phyloP scores from a whole-genome alignment of 2,888 invertebrate genomes.

The Merodon equestris region DNA sequence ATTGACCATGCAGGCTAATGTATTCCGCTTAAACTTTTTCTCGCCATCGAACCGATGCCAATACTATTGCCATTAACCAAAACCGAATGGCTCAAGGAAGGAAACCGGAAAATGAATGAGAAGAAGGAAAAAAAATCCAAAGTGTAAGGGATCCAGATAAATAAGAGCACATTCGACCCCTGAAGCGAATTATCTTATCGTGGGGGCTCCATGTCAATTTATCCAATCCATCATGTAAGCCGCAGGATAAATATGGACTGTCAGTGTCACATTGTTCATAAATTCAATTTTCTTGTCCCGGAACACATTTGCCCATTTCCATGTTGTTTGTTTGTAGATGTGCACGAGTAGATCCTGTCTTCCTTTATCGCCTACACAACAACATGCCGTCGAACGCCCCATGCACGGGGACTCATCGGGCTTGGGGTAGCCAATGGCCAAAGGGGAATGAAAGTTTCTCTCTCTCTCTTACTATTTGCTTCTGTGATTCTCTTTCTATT shows the following conservation, averaged over 20 bases:
- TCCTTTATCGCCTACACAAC: too few relatives aligned
- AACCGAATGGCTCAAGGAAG: too few relatives aligned
- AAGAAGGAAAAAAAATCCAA: background rate
- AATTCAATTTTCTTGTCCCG: conserved; percentile 61
- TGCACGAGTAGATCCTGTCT: background rate
- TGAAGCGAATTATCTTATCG: conserved; percentile 57
- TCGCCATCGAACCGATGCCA: background rate
- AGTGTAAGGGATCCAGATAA: conserved; percentile 37
- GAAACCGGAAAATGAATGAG: background rate
- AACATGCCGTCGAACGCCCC: too few relatives aligned
- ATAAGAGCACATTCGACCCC: conserved; percentile 42
- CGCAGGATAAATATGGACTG: conserved; percentile 67
- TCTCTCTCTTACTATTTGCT: too few relatives aligned
- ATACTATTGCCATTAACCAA: conserved; percentile 26
- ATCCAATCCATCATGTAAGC: conserved; percentile 68
- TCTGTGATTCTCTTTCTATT: background rate
- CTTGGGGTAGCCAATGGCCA: too few relatives aligned
- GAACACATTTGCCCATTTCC: conserved; percentile 49
- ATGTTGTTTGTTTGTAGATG: conserved; percentile 13
- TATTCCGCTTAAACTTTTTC: conserved; percentile 23
- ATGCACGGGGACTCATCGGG: too few relatives aligned
- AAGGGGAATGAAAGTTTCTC: too few relatives aligned
- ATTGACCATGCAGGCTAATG: conserved; percentile 44
- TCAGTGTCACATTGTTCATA: conserved; percentile 67
- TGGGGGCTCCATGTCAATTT: conserved; percentile 60